phyloP scores from a whole-genome alignment of 2,797 vertebrate genomes.

The Peromyscus attwateri region DNA sequence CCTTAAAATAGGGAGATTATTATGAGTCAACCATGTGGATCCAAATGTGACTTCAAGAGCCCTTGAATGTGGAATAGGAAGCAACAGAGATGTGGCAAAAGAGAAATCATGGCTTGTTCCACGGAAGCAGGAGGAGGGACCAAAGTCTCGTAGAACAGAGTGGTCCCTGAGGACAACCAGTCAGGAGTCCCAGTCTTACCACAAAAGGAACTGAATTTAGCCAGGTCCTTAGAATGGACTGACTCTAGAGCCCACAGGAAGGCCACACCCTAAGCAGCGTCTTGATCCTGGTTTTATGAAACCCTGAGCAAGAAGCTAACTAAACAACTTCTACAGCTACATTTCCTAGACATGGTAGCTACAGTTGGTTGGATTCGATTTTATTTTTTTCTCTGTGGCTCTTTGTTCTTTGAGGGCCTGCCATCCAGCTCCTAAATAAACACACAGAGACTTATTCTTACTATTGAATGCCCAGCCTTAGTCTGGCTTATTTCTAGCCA shows the following conservation, averaged over 20 bases:
- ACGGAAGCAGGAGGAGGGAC: background rate
- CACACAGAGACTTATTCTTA: background rate
- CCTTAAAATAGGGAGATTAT: constrained; percentile 47
- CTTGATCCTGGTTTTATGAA: constrained; percentile 7
- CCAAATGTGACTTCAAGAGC: background rate
- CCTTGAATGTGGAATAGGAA: background rate
- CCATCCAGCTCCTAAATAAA: background rate
- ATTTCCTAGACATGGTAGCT: background rate
- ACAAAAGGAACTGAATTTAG: background rate
- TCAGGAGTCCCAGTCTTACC: background rate
- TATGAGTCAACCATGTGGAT: background rate
- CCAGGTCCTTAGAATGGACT: background rate
- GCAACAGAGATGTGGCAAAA: background rate
- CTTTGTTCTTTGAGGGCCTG: background rate
- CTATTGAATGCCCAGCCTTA: background rate
- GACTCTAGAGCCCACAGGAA: background rate
- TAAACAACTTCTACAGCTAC: background rate
- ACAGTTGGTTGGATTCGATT: background rate
- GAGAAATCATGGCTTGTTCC: background rate
- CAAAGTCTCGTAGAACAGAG: background rate
- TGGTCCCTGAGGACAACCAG: background rate
- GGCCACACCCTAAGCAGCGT: background rate
- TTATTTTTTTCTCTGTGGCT: background rate
- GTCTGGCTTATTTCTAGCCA: background rate
- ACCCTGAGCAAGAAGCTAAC: background rate